These are phyloP conservation scores for Ametastegia equiseti DNA, from an alignment of 2,888 invertebrate species.

Conservation along the genomic window DNA sequence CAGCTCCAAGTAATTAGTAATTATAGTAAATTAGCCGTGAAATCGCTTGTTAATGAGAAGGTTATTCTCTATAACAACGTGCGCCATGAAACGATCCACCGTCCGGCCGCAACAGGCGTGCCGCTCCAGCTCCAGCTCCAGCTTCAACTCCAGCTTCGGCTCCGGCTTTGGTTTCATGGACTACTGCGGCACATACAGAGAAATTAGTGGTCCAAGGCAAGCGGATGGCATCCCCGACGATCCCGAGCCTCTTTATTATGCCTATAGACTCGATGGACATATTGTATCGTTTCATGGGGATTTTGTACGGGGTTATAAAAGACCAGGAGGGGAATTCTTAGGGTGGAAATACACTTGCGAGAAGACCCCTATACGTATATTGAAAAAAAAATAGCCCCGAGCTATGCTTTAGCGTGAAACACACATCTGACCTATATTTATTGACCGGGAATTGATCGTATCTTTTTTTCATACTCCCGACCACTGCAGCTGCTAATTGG, in stretches of 20 bases:
- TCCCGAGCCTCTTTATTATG: constrained; percentile 38
- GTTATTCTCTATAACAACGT: constrained; percentile 46
- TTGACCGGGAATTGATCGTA: background rate
- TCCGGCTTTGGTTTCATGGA: constrained; percentile 61
- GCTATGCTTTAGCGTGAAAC: background rate
- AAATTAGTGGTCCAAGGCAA: constrained; percentile 54
- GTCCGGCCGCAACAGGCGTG: constrained; percentile 72
- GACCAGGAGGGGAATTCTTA: background rate
- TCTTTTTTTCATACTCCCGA: background rate
- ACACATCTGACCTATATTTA: background rate
- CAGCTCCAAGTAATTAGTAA: constrained; percentile 42
- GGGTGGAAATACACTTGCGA: background rate
- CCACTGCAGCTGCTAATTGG: background rate
- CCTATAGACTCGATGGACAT: background rate
- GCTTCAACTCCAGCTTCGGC: no score
- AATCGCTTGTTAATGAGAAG: constrained; percentile 46
- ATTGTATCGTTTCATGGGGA: background rate
- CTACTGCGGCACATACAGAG: constrained; percentile 76
- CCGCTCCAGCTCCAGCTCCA: constrained; percentile 74
- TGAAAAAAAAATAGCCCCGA: background rate
- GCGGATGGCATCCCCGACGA: constrained; percentile 40
- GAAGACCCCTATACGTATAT: background rate
- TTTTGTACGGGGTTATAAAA: background rate
- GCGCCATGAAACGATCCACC: background rate
- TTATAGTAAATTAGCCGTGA: constrained; percentile 47